These are phyloP conservation scores for Sebastes fasciatus DNA, from an alignment of 2,113 vertebrate genomes.

Conservation along the genomic window DNA sequence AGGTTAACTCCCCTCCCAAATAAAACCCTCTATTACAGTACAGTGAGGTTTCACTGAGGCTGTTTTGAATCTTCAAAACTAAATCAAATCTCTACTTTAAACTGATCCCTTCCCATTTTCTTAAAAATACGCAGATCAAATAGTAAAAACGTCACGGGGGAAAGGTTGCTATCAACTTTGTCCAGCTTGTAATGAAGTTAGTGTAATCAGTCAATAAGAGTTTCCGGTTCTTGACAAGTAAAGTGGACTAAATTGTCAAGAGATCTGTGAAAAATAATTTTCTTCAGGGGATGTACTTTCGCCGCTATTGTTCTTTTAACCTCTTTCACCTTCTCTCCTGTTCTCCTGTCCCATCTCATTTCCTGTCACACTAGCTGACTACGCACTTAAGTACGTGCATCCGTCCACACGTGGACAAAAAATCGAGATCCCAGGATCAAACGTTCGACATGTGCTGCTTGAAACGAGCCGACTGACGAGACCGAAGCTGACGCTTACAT, in stretches of 20 bases:
- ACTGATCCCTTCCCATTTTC: constrained; percentile 42
- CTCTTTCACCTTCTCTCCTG: background rate
- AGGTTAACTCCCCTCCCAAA: constrained; percentile 23
- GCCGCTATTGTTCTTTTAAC: constrained; percentile 23
- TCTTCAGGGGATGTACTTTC: constrained; percentile 9
- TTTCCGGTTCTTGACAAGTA: background rate
- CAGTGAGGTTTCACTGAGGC: constrained; percentile 23
- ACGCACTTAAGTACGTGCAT: constrained; percentile 1
- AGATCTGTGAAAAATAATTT: constrained; percentile 15
- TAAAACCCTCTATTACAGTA: constrained; percentile 24
- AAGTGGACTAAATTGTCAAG: constrained; percentile 31
- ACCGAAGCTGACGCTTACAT: constrained; percentile 28
- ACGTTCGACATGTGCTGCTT: constrained; percentile 4
- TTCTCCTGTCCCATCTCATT: constrained; percentile 4
- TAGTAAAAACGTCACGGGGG: constrained; percentile 17
- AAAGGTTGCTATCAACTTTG: constrained; percentile 23
- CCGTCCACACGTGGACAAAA: background rate
- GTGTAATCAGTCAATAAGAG: constrained; percentile 23
- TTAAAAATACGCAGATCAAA: constrained; percentile 49
- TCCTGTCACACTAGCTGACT: constrained; percentile 22
- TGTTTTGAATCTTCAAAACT: constrained; percentile 43
- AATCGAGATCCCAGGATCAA: constrained; percentile 20
- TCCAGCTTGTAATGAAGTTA: constrained; percentile 44
- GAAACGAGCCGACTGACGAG: constrained; percentile 15
- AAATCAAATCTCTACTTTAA: constrained; percentile 55